Conservation (phyloP, 2,113 vertebrate genomes). For the Myiozetetes cayanensis region DNA sequence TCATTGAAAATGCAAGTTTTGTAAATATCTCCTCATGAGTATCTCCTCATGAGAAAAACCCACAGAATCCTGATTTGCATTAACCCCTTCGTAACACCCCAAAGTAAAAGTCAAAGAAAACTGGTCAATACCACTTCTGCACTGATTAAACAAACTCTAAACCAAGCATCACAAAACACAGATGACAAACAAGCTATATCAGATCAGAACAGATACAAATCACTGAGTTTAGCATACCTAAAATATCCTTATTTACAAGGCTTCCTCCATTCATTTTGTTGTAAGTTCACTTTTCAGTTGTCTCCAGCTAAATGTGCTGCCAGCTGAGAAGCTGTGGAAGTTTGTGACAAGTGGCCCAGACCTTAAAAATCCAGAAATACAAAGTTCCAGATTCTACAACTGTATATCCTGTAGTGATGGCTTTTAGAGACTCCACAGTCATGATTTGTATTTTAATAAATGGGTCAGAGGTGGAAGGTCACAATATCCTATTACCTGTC, state of each 20-base stretch:
- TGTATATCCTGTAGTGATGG: background rate
- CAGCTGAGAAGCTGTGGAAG: background rate
- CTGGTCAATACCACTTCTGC: background rate
- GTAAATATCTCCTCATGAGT: background rate
- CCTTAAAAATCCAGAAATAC: background rate
- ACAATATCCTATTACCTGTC: background rate
- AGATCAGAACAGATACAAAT: background rate
- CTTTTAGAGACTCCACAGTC: background rate
- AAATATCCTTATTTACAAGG: background rate
- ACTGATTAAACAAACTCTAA: background rate
- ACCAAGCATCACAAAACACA: background rate
- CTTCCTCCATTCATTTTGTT: background rate
- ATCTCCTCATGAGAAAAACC: background rate
- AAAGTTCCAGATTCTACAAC: background rate
- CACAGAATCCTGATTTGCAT: background rate
- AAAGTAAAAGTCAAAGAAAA: background rate
- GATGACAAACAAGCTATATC: background rate
- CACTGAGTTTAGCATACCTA: background rate
- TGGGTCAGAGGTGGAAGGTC: slow-evolving; percentile 26
- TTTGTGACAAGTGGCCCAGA: background rate
- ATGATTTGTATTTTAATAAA: background rate
- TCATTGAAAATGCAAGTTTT: background rate
- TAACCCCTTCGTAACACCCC: background rate
- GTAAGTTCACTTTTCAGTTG: background rate
- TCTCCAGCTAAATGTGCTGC: background rate